Evolutionary conservation across 2,888 invertebrate species (phyloP).

Genomic region (Meganola albula): DNA sequence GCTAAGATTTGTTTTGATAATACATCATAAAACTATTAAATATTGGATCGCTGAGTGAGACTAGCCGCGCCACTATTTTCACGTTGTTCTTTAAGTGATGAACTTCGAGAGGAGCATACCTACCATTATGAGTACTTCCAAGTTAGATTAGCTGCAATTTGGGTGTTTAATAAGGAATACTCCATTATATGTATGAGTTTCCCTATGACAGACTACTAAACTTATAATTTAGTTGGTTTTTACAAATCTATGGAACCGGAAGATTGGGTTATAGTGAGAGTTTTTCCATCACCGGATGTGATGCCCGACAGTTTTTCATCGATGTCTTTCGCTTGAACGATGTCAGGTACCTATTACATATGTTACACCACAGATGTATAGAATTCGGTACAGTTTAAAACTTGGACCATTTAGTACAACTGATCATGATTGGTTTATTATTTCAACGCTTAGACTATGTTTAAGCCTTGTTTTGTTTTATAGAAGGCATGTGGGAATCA

Average conservation of each 20-base stretch:
- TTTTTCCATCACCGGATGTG: too few relatives aligned
- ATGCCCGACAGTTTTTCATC: too few relatives aligned
- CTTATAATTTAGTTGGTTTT: too few relatives aligned
- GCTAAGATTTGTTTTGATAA: conserved; percentile 77
- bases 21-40: conserved; percentile 80
- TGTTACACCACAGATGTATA: conserved; percentile 11
- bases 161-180: too few relatives aligned
- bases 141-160: too few relatives aligned
- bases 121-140: too few relatives aligned
- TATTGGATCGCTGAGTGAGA: conserved; percentile 78
- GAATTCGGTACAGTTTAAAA: conserved; percentile 27
- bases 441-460: conserved; percentile 73
- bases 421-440: conserved; percentile 71
- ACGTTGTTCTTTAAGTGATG: conserved; percentile 45
- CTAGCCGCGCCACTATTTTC: conserved; percentile 67
- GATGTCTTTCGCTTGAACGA: too few relatives aligned
- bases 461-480: conserved; percentile 71
- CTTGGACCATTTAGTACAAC: conserved; percentile 45
- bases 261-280: too few relatives aligned
- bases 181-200: too few relatives aligned
- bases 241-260: too few relatives aligned
- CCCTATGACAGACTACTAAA: too few relatives aligned
- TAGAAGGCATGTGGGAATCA: conserved; percentile 76
- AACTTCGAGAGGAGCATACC: conserved; percentile 41
- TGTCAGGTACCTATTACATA: too few relatives aligned